Evolutionary conservation across 2,888 invertebrate genomes (phyloP).

Genomic region (Hetaerina titia): DNA sequence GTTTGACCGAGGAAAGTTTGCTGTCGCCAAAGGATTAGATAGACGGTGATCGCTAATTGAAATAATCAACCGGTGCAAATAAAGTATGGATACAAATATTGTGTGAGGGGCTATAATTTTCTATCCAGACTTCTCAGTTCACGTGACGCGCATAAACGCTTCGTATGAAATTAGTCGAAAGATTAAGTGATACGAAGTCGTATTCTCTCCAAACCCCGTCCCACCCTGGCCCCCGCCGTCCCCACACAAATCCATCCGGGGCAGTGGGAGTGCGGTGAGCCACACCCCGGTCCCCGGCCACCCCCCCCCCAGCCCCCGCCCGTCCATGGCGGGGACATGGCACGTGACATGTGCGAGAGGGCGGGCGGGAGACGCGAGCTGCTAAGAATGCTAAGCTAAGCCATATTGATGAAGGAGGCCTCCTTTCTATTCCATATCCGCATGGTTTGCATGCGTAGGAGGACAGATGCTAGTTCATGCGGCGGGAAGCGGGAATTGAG

Average conservation of each 20-base stretch:
- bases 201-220: background rate
- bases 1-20: no score
- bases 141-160: background rate
- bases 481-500: slow-evolving; percentile 34
- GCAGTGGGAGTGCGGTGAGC: background rate
- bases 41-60: no score
- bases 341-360: slow-evolving; percentile 37
- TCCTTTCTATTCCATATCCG: slow-evolving; percentile 11
- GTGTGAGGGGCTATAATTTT: no score
- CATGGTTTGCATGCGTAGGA: slow-evolving; percentile 26
- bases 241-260: background rate
- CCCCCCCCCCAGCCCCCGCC: slow-evolving; percentile 10
- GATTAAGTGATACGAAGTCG: background rate
- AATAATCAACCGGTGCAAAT: no score
- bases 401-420: slow-evolving; percentile 40
- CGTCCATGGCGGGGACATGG: slow-evolving; percentile 13
- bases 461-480: slow-evolving; percentile 25
- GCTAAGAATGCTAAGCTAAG: slow-evolving; percentile 47
- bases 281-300: background rate
- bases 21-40: no score
- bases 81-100: no score
- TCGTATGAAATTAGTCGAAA: background rate
- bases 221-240: background rate
- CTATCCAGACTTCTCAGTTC: no score
- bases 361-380: background rate